Evolutionary conservation across 2,113 vertebrate species (phyloP).

Genomic region (Melozone crissalis): DNA sequence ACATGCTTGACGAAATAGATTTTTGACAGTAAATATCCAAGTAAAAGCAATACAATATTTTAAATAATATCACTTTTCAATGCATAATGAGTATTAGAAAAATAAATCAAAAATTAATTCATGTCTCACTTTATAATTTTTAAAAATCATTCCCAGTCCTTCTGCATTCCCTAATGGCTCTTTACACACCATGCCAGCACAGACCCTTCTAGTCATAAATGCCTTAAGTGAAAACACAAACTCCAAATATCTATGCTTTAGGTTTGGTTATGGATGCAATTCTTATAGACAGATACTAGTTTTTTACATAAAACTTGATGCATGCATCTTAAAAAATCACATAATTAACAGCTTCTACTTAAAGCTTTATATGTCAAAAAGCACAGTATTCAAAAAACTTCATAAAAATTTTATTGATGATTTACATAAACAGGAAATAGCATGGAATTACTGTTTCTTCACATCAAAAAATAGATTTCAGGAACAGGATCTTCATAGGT

Average conservation of each 20-base stretch:
- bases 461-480: not conserved
- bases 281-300: not conserved
- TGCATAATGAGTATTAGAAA: not conserved
- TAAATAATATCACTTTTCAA: not conserved
- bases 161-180: not conserved
- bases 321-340: rapidly evolving
- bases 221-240: not conserved
- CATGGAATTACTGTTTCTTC: not conserved
- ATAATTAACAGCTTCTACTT: not conserved
- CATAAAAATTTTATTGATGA: rapidly evolving
- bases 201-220: not conserved
- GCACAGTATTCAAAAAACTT: not conserved
- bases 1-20: not conserved
- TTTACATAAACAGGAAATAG: not conserved
- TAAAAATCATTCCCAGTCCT: not conserved
- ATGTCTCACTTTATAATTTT: not conserved
- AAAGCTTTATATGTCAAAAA: not conserved
- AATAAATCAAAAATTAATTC: not conserved
- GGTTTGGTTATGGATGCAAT: not conserved
- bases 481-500: not conserved
- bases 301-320: not conserved
- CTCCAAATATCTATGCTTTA: not conserved
- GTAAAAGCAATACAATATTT: not conserved
- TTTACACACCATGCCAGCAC: not conserved
- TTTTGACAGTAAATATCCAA: not conserved